These are phyloP conservation scores for Oncorhynchus tshawytscha DNA, from an alignment of 2,113 vertebrate genomes.

Conservation along the genomic window DNA sequence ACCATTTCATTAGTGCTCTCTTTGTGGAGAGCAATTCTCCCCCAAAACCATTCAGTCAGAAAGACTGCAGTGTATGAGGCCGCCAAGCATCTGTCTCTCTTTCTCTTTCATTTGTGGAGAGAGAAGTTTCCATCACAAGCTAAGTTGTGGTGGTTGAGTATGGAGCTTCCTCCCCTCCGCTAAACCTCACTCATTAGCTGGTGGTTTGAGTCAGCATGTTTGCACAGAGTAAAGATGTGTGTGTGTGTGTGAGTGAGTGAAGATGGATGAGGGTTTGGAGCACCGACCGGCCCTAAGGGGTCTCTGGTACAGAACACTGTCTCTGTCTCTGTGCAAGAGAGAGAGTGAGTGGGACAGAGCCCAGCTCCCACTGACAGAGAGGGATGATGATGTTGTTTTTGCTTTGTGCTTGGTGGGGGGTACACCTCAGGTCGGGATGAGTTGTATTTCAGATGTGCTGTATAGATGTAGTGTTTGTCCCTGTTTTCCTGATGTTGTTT, in stretches of 20 bases:
- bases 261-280: not conserved
- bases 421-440: not conserved
- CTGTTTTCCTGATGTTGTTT: not conserved
- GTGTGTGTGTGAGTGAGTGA: not conserved
- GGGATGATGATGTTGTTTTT: not conserved
- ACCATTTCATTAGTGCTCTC: too few relatives aligned
- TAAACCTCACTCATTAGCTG: constrained; percentile 27
- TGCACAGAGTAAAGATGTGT: not conserved
- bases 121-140: constrained; percentile 42
- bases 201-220: constrained; percentile 12
- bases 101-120: constrained; percentile 9
- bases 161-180: constrained; percentile 9
- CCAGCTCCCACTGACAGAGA: not conserved
- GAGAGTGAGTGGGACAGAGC: not conserved
- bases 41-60: not conserved
- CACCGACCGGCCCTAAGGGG: not conserved
- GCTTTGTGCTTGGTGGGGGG: not conserved
- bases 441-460: not conserved
- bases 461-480: not conserved
- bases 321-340: not conserved
- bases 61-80: not conserved
- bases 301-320: not conserved
- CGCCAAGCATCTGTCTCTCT: not conserved
- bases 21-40: too few relatives aligned
- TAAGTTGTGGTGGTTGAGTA: constrained; percentile 37